phyloP scores from a whole-genome alignment of 1,140 invertebrate species.

The Heliconius nattereri region DNA sequence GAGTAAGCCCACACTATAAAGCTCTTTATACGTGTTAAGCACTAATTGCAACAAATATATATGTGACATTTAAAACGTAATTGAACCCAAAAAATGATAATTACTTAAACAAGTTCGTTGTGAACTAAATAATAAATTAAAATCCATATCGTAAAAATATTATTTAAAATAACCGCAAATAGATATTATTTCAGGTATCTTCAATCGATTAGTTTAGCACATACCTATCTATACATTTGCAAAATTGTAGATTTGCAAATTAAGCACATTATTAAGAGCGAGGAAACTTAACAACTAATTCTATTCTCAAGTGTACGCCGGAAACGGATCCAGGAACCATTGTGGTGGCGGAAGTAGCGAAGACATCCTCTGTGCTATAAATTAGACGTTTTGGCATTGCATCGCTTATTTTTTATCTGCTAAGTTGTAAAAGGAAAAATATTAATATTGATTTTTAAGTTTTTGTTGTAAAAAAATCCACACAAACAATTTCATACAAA shows the following conservation, averaged over 20 bases:
- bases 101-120: too few relatives aligned
- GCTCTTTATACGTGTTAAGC: too few relatives aligned
- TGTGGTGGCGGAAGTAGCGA: constrained; percentile 62
- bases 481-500: neutral
- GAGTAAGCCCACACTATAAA: too few relatives aligned
- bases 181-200: neutral
- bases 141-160: too few relatives aligned
- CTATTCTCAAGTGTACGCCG: constrained; percentile 58
- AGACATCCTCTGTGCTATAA: constrained; percentile 61
- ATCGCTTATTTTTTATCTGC: constrained; percentile 10
- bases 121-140: too few relatives aligned
- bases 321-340: constrained; percentile 64
- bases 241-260: constrained; percentile 35
- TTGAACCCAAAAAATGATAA: neutral
- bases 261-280: constrained; percentile 51
- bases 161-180: neutral
- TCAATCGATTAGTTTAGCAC: neutral
- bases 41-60: neutral
- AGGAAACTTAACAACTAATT: constrained; percentile 50
- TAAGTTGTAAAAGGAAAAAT: too few relatives aligned
- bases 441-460: too few relatives aligned
- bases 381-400: constrained; percentile 31
- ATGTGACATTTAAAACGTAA: neutral
- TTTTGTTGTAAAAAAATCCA: too few relatives aligned
- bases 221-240: neutral